Conservation (phyloP, 2,888 invertebrate genomes). For the Acronicta psi region DNA sequence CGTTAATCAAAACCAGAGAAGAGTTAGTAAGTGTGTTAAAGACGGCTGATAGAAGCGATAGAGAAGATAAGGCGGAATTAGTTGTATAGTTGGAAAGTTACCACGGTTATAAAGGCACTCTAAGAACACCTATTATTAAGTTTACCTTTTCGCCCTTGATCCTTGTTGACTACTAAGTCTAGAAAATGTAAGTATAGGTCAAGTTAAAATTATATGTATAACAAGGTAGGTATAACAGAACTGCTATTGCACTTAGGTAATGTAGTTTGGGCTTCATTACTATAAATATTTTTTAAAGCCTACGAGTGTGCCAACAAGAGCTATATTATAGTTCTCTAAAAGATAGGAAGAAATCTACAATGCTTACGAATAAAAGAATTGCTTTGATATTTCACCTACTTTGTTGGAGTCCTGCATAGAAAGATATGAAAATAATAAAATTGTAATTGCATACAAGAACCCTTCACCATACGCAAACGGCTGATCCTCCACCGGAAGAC, state of each 20-base stretch:
- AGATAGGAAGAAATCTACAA: not conserved
- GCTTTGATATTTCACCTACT: not conserved
- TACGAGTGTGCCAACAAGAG: no score
- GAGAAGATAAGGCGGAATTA: constrained; percentile 35
- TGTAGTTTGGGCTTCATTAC: no score
- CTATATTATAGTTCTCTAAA: no score
- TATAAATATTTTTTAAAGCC: no score
- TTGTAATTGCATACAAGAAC: not conserved
- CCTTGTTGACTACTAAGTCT: constrained; percentile 23
- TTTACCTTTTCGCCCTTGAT: constrained; percentile 47
- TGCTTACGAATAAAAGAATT: not conserved
- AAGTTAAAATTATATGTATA: constrained; percentile 1
- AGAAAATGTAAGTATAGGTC: constrained; percentile 44
- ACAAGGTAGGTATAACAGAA: no score
- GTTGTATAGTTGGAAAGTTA: constrained; percentile 44
- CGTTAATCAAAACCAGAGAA: constrained; percentile 52
- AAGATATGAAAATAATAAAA: constrained; percentile 4
- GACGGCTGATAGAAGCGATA: constrained; percentile 47
- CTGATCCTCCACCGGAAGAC: constrained; percentile 76
- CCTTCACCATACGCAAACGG: constrained; percentile 46
- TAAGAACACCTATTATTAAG: constrained; percentile 16
- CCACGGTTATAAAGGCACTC: constrained; percentile 14
- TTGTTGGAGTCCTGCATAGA: not conserved
- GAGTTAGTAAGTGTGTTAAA: constrained; percentile 22
- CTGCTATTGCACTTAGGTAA: no score